Conservation (phyloP, 2,797 vertebrate genomes). For the Myotis daubentonii region DNA sequence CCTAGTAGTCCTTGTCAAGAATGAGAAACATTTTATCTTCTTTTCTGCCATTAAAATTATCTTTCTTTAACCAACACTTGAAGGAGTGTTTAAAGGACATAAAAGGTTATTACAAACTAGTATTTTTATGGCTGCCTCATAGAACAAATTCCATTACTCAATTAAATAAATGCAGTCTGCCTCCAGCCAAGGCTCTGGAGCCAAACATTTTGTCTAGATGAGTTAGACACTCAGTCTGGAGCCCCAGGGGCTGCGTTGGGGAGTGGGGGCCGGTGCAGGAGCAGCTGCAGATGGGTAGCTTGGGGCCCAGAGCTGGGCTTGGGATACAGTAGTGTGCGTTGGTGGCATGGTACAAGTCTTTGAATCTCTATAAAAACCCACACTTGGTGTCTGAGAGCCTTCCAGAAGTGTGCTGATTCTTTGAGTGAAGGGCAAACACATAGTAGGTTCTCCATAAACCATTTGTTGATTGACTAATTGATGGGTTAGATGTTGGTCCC, state of each 20-base stretch:
- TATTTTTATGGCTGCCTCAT: slow-evolving; percentile 84
- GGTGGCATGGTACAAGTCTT: neutral
- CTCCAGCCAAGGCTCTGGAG: slow-evolving; percentile 77
- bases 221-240: slow-evolving; percentile 70
- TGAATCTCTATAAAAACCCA: neutral
- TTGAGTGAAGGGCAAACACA: neutral
- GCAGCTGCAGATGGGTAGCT: neutral
- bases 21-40: slow-evolving; percentile 76
- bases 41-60: slow-evolving; percentile 69
- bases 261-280: neutral
- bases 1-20: slow-evolving; percentile 73
- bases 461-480: neutral
- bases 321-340: neutral
- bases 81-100: slow-evolving; percentile 79
- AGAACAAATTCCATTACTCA: slow-evolving; percentile 84
- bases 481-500: neutral
- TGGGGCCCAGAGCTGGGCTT: neutral
- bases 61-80: slow-evolving; percentile 81
- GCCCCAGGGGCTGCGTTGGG: slow-evolving; percentile 50
- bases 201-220: slow-evolving; percentile 82
- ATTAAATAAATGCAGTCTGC: slow-evolving; percentile 82
- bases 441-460: neutral
- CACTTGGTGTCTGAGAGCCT: neutral
- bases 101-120: slow-evolving; percentile 81
- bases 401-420: neutral